Base-by-base conservation (phyloP, 2,888 invertebrate species). In the Scaptomyza parva region DNA sequence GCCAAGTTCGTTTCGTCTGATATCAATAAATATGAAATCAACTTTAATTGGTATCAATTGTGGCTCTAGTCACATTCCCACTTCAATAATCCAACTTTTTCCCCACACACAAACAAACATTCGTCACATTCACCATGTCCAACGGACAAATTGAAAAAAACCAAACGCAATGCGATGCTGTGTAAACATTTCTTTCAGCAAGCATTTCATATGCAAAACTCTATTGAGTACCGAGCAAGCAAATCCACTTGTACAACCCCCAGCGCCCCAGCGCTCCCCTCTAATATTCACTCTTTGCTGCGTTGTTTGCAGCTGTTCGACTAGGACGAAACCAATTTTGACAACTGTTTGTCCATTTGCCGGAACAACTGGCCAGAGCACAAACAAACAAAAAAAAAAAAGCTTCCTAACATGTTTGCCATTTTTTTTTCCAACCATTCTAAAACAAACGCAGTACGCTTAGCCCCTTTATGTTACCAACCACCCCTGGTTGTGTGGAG, bases 261-360 rank as follows among this genome's bases (percentile, higher is more conserved):
- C 1, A n/a, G 6, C 43, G 6, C 43, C 35, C 0, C 33, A 7
- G 9, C 9, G 6, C 20, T 35, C 14, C 57, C 26, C 20, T 41
- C 51, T 59, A 71, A 76, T 55, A 55, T 45, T 35, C 64, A 33
- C 50, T 17, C 20, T 28, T 18, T 53, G 37, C 9, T 40, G 28
- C 43, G 18, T 77, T 75, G 67, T 84, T 75, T 62, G 75, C 84
- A 79, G 75, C 80, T 86, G 86, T 70, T 75, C 69, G 65, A 60
- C 67, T 26, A 69, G 66, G 35, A 43, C 50, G 86, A 85, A 85
- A 85, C 86, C 82, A 83, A 83, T 83, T 83, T 83, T 63, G 88
- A 67, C 82, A 87, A 87, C 79, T 87, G 82, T 83, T 87, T 83
- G 82, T 85, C 82, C 67, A 87, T 86, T 86, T 83, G 79, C 58